These are phyloP conservation scores for Drosophila truncata DNA, from an alignment of 1,140 invertebrate species.

Conservation along the genomic window DNA sequence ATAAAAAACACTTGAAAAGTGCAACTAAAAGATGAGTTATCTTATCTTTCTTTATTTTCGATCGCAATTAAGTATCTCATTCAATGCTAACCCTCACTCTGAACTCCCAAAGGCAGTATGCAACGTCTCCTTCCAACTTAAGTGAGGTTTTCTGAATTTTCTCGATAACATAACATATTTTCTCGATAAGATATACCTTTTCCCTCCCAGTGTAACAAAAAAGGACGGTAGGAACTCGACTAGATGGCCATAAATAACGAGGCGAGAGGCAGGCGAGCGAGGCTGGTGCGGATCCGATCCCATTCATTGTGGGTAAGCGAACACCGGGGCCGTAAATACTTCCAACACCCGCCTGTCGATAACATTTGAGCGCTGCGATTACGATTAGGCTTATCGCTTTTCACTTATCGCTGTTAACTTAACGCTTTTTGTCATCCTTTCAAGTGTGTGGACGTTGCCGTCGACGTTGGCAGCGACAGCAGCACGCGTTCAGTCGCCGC, in stretches of 20 bases:
- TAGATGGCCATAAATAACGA: slow-evolving; percentile 41
- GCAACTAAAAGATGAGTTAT: too few species aligned
- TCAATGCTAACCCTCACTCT: too few species aligned
- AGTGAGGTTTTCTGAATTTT: neutral
- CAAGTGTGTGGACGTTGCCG: neutral
- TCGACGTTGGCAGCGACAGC: neutral
- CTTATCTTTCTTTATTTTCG: too few species aligned
- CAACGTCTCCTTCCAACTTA: neutral
- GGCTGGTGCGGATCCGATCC: slow-evolving; percentile 7
- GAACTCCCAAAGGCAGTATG: neutral
- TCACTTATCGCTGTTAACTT: slow-evolving; percentile 20
- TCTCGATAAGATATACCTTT: too few species aligned
- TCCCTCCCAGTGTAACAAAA: neutral
- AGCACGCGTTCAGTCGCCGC: slow-evolving; percentile 69
- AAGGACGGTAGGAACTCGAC: neutral
- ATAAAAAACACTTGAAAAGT: too few species aligned
- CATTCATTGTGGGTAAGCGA: slow-evolving; percentile 37
- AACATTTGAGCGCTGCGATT: slow-evolving; percentile 31
- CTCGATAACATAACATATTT: too few species aligned
- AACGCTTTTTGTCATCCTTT: slow-evolving; percentile 45
- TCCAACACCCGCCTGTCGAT: slow-evolving; percentile 34
- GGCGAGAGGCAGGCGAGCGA: slow-evolving; percentile 13
- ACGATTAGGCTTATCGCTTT: slow-evolving; percentile 47
- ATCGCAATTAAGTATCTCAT: too few species aligned
- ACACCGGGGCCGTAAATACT: slow-evolving; percentile 42